Conservation (phyloP, 1,140 invertebrate species). For the Lamellibrachia luymesi region DNA sequence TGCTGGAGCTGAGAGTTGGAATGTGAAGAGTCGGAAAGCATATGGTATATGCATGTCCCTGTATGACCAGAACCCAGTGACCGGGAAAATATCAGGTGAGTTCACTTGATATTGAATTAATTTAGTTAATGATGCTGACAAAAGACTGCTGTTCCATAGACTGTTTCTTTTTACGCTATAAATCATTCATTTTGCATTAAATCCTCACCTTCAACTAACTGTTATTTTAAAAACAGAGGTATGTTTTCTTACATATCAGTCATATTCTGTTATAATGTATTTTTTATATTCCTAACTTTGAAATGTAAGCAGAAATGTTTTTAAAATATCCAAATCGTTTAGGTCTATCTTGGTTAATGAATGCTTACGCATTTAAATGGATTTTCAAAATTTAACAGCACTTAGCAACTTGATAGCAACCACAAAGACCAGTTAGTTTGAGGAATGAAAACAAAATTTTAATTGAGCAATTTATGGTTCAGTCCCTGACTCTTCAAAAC, state of each 20-base stretch:
- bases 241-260: not conserved
- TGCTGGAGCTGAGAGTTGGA: conserved; percentile 48
- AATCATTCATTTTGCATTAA: not conserved
- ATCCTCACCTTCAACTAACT: not conserved
- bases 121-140: not conserved
- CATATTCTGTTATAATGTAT: not conserved
- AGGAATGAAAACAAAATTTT: too few species aligned
- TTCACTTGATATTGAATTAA: not conserved
- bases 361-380: too few species aligned
- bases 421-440: too few species aligned
- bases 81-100: conserved; percentile 54
- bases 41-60: conserved; percentile 55
- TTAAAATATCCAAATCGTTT: too few species aligned
- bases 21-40: conserved; percentile 49
- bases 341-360: too few species aligned
- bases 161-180: not conserved
- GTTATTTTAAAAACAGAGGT: too few species aligned
- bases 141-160: not conserved
- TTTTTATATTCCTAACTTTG: not conserved
- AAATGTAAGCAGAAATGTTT: too few species aligned
- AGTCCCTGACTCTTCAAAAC: too few species aligned
- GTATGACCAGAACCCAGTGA: conserved; percentile 56
- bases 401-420: too few species aligned
- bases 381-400: too few species aligned
- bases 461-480: too few species aligned